Evolutionary conservation across 2,113 vertebrate genomes (phyloP), one percentile per base, ranked within the genome.

Genomic region (Fregetta grallaria): DNA sequence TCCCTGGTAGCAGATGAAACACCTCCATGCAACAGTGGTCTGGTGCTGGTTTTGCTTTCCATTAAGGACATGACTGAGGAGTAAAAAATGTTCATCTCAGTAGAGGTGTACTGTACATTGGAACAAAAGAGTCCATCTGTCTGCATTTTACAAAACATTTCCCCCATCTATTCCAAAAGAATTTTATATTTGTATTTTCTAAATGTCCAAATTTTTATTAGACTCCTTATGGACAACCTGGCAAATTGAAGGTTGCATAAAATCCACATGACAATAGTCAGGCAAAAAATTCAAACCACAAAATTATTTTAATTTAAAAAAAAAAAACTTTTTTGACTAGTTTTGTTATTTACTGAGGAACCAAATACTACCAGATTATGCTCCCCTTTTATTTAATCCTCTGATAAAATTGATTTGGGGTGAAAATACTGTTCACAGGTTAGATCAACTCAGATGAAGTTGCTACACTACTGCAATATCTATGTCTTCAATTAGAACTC

Each of bases 81-180:
- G 22, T 42, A 53, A 58, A 29, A 6, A 58, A 16, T 21, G 18
- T 27, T 80, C 30, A 47, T 92, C 36, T 83, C 77, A 84, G 61
- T n/a, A 92, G 68, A 94, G n/a, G 53, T 88, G 59, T 52, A 83
- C 26, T 62, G 47, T 65, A 58, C 26, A 81, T 84, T 42, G 50
- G 40, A 92, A 88, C 40, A 89, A 86, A 95, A 96, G 80, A 75
- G 87, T 27, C 10, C 58, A 88, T 85, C 77, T 94, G 70, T 78
- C 82, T 95, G 26, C 36, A 59, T 70, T 79, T 95, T 45, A 75
- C 80, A 97, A 96, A 38, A 10, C 2, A 42, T 81, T 95, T 93
- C 7, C 30, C 26, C 26, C 32, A 52, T 58, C 21, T 44, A 29
- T 91, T 97, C 42, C 59, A 91, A 94, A 93, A 68, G 1, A 40